Evolutionary conservation across 1,140 invertebrate genomes (phyloP).

Genomic region (Marisa cornuarietis): DNA sequence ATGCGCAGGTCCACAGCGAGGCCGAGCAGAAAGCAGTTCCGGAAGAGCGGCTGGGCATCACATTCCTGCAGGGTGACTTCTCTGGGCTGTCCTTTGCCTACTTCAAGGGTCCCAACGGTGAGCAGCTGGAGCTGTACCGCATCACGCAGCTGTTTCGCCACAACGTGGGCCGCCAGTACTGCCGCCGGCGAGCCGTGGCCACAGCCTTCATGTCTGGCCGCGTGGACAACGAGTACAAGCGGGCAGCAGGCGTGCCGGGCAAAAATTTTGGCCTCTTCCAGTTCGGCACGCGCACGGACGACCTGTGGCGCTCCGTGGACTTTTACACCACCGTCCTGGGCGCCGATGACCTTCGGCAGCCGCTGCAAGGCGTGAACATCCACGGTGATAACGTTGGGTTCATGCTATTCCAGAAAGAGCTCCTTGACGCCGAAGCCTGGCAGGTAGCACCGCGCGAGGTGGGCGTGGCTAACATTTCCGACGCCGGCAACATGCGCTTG

Average conservation of each 20-base stretch:
- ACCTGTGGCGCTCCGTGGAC: conserved; percentile 17
- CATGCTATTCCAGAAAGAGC: conserved; percentile 24
- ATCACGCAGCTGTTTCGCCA: conserved; percentile 2
- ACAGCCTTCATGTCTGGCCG: conserved; percentile 7
- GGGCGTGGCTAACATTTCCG: conserved; percentile 12
- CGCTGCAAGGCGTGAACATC: conserved; percentile 19
- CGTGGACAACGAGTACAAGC: conserved; percentile 7
- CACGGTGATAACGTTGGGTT: conserved; percentile 12
- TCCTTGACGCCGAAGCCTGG: conserved; percentile 1
- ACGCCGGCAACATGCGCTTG: background rate
- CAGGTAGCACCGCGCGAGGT: background rate
- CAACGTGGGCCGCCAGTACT: conserved; percentile 11
- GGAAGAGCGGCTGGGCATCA: conserved; percentile 6
- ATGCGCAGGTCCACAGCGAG: conserved; percentile 16
- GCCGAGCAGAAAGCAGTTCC: conserved; percentile 1
- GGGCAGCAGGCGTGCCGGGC: background rate
- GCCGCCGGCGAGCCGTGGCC: conserved; percentile 1
- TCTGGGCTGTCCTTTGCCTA: conserved; percentile 19
- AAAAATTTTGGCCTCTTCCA: conserved; percentile 12
- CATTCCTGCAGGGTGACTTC: conserved; percentile 11
- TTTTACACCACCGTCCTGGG: conserved; percentile 15
- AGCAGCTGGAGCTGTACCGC: conserved; percentile 22
- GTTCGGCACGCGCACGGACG: conserved; percentile 20
- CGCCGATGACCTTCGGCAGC: conserved; percentile 1
- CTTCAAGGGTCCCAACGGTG: conserved; percentile 13